phyloP scores from a whole-genome alignment of 2,113 vertebrate species.

The Jaculus jaculus region DNA sequence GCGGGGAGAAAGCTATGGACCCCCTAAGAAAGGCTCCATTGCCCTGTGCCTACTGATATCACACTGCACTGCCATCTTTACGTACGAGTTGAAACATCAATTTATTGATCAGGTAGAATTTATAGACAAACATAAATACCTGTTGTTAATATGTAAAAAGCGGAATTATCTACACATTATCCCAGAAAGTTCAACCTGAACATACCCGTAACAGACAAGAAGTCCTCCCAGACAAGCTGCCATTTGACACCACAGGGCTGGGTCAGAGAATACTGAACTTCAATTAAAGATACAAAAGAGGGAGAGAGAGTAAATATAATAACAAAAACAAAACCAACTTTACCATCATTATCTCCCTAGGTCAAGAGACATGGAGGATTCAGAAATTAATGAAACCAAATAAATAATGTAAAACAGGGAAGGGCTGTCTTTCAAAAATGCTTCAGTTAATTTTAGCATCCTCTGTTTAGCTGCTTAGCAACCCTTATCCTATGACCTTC shows the following conservation, averaged over 20 bases:
- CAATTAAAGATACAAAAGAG: constrained; percentile 73
- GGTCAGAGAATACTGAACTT: constrained; percentile 70
- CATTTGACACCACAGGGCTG: constrained; percentile 79
- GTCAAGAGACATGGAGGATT: constrained; percentile 38
- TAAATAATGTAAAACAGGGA: constrained; percentile 67
- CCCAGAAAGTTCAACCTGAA: constrained; percentile 12
- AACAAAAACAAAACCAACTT: constrained; percentile 58
- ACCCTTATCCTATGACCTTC: constrained; percentile 92
- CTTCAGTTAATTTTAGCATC: constrained; percentile 91
- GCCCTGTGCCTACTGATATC: constrained; percentile 12
- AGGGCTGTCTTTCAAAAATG: constrained; percentile 82
- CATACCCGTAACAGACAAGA: constrained; percentile 68
- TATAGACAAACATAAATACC: constrained; percentile 51
- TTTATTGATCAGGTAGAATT: constrained; percentile 67
- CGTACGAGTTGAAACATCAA: background rate
- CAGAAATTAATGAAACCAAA: constrained; percentile 70
- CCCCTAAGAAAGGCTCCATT: background rate
- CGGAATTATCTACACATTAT: constrained; percentile 51
- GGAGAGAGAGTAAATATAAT: constrained; percentile 61
- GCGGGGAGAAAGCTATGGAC: background rate
- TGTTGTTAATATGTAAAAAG: constrained; percentile 62
- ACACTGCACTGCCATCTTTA: constrained; percentile 36
- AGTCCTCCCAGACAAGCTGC: constrained; percentile 79
- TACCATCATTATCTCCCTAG: constrained; percentile 5
- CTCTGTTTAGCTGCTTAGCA: constrained; percentile 92